phyloP scores from a whole-genome alignment of 2,888 invertebrate species.

The Drosophila paranaensis region DNA sequence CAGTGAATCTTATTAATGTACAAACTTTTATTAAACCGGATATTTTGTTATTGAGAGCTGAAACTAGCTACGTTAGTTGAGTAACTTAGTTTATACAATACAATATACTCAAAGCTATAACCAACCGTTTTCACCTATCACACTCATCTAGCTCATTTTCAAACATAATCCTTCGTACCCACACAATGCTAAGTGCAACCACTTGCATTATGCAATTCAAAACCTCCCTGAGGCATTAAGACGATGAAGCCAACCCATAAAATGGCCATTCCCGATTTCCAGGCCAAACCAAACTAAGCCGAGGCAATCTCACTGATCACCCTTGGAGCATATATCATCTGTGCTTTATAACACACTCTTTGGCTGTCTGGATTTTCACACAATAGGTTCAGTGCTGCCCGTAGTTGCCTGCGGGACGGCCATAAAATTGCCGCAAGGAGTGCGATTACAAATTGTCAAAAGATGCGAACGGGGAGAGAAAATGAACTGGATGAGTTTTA shows the following conservation, averaged over 20 bases:
- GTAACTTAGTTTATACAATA: not conserved
- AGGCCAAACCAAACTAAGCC: slow-evolving; percentile 11
- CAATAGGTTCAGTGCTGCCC: slow-evolving; percentile 37
- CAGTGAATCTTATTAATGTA: not conserved
- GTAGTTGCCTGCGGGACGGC: slow-evolving; percentile 15
- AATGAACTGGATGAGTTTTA: slow-evolving; percentile 39
- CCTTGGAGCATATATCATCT: slow-evolving; percentile 53
- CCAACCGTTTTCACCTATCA: slow-evolving; percentile 6
- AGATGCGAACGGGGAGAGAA: slow-evolving; percentile 14
- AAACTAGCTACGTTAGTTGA: not conserved
- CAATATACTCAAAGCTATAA: too few species aligned
- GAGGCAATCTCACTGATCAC: slow-evolving; percentile 26
- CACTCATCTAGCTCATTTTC: not conserved
- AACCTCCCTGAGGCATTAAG: slow-evolving; percentile 21
- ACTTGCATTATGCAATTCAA: slow-evolving; percentile 25
- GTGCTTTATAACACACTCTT: slow-evolving; percentile 55
- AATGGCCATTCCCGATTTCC: slow-evolving; percentile 22
- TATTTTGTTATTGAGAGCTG: not conserved
- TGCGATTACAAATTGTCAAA: slow-evolving; percentile 55
- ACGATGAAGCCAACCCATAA: slow-evolving; percentile 22
- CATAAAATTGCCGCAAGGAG: slow-evolving; percentile 52
- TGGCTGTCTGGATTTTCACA: slow-evolving; percentile 26
- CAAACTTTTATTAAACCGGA: not conserved
- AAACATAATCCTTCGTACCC: not conserved
- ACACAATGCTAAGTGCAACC: not conserved